Percentiles rank a stretch among this genome's conserved stretches.
phyloP scores from a whole-genome alignment of 2,113 vertebrate genomes.

The Oreochromis aureus region DNA sequence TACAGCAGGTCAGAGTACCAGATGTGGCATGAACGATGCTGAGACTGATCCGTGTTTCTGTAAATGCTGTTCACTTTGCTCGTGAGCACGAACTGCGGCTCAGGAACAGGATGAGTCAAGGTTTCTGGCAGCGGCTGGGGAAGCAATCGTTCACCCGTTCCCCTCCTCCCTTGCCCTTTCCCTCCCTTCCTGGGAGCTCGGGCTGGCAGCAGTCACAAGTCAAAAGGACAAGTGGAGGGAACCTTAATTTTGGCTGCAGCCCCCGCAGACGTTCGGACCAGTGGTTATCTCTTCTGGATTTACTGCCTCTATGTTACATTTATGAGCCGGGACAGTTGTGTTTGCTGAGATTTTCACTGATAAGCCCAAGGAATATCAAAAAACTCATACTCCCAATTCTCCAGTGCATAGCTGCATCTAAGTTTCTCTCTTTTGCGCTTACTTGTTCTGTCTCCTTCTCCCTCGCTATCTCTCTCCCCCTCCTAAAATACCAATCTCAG shows the following conservation, averaged over 20 bases:
- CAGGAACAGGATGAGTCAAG: background rate
- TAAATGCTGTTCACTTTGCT: slow-evolving; percentile 15
- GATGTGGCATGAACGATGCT: slow-evolving; percentile 6
- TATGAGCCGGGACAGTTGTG: slow-evolving; percentile 24
- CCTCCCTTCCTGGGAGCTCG: background rate
- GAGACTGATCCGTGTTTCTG: slow-evolving; percentile 16
- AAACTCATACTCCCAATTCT: slow-evolving; percentile 26
- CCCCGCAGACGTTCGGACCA: background rate
- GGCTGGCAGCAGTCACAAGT: background rate
- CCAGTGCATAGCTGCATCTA: background rate
- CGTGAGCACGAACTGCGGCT: slow-evolving; percentile 16
- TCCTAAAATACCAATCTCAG: slow-evolving; percentile 12
- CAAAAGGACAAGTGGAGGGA: slow-evolving; percentile 39
- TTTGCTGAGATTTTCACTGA: slow-evolving; percentile 37
- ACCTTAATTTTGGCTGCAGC: slow-evolving; percentile 27
- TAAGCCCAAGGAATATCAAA: slow-evolving; percentile 46
- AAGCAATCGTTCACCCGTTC: background rate
- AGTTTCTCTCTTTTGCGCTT: background rate
- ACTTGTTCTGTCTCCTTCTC: background rate
- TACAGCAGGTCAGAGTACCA: slow-evolving; percentile 21
- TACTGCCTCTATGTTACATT: slow-evolving; percentile 43
- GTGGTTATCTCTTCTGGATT: slow-evolving; percentile 37
- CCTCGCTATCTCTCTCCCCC: background rate
- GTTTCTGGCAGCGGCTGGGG: background rate
- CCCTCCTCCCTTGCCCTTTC: background rate